Evolutionary conservation across 1,140 invertebrate species (phyloP), one percentile per base, ranked within the genome.

Genomic region (Zaprionus camerounensis): DNA sequence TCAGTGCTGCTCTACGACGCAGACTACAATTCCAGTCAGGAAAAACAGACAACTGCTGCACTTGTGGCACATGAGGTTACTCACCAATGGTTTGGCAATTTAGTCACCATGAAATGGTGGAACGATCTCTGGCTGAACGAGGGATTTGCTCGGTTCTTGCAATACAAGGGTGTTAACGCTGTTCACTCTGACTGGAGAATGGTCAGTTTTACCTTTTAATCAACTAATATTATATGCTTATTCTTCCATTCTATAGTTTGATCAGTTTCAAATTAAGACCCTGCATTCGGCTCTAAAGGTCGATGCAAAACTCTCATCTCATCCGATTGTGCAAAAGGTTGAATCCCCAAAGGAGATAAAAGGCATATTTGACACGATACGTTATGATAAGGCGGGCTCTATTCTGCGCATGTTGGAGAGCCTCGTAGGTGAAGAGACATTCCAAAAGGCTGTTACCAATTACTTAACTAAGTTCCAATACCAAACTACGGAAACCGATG

Each of bases 21-120:
- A 12, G 91, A 90, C 1, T 94, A 94, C 2, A 96, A 96, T 55
- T 97, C 97, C 0, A 94, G 95, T 0, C 82, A 78, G 2, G 96
- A 97, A 81, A 96, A 96, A 82, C 95, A 97, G 91, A 93, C 95
- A 63, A 96, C 98, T 2, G 96, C 97, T 5, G 94, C 94, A 3
- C 96, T 97, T 0, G 95, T 99, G 51, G 95, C 96, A 5, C 98
- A 99, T 92, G 98, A 99, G 94, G 94, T 99, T 24, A 97, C 97
- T 11, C 98, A 99, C 82, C 97, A 96, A 96, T 98, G 97, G 97
- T 97, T 97, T 92, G 97, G 97, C 69, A 97, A 97, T 94, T 94
- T 97, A 78, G 97, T 98, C 4, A 98, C 97, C 20, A 96, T 98
- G 95, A 94, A 95, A 58, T 98, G 97, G 97, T 99, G 98, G 98